phyloP scores from a whole-genome alignment of 1,140 invertebrate species.

The Bombus breviceps region DNA sequence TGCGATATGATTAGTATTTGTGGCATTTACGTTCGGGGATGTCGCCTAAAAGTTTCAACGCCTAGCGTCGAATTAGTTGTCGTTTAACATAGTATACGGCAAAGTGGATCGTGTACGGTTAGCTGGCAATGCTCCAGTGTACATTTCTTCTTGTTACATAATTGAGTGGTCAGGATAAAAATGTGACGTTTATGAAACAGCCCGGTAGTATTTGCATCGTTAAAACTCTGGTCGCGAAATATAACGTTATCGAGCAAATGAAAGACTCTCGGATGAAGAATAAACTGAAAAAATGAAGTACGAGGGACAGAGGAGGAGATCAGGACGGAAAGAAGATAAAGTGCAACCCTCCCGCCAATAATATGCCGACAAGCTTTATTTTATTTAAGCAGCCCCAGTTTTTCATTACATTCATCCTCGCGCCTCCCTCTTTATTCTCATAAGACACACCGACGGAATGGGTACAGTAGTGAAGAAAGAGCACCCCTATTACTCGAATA shows the following conservation, averaged over 20 bases:
- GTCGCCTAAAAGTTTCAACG: slow-evolving; percentile 12
- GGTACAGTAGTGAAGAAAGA: slow-evolving; percentile 40
- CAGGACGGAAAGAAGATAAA: slow-evolving; percentile 54
- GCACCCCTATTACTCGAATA: slow-evolving; percentile 76
- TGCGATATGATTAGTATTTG: background rate
- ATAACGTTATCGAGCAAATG: slow-evolving; percentile 39
- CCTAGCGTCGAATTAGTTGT: background rate
- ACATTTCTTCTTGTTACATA: slow-evolving; percentile 9
- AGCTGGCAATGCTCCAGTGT: slow-evolving; percentile 1
- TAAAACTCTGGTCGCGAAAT: slow-evolving; percentile 1
- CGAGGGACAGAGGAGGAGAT: background rate
- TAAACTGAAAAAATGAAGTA: slow-evolving; percentile 47
- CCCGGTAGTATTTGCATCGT: slow-evolving; percentile 28
- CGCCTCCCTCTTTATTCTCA: slow-evolving; percentile 69
- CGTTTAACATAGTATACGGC: background rate
- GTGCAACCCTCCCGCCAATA: slow-evolving; percentile 73
- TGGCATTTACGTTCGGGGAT: background rate
- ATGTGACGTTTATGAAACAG: slow-evolving; percentile 29
- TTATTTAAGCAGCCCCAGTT: slow-evolving; percentile 82
- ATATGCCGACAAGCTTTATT: slow-evolving; percentile 81
- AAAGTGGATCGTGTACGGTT: background rate
- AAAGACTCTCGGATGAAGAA: slow-evolving; percentile 31
- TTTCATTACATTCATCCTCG: slow-evolving; percentile 81
- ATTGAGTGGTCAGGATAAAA: slow-evolving; percentile 43
- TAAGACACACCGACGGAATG: slow-evolving; percentile 59